Evolutionary conservation across 2,888 invertebrate genomes (phyloP).

Genomic region (Drosophila demipolita): DNA sequence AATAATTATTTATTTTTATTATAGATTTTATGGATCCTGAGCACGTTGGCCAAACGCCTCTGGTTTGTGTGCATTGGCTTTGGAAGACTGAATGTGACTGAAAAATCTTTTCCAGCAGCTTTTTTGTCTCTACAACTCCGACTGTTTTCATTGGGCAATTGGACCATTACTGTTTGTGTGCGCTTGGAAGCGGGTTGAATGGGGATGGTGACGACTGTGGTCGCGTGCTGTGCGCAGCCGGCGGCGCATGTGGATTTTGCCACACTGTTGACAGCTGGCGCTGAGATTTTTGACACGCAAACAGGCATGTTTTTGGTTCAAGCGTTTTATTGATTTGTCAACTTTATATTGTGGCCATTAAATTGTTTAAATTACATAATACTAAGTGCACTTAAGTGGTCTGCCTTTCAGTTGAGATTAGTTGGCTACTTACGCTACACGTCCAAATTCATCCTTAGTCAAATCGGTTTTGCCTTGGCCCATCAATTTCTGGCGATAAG

Average conservation of each 20-base stretch:
- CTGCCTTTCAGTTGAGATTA: background rate
- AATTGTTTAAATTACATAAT: slow-evolving; percentile 67
- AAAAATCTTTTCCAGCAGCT: slow-evolving; percentile 73
- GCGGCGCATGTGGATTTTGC: slow-evolving; percentile 46
- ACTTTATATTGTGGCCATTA: slow-evolving; percentile 27
- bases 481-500: slow-evolving; percentile 94
- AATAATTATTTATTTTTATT: slow-evolving; percentile 21
- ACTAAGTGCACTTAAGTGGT: slow-evolving; percentile 19
- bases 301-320: slow-evolving; percentile 35
- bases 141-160: slow-evolving; percentile 51
- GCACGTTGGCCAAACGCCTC: slow-evolving; percentile 46
- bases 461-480: slow-evolving; percentile 88
- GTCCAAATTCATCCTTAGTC: slow-evolving; percentile 93
- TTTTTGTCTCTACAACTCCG: slow-evolving; percentile 67
- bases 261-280: slow-evolving; percentile 58
- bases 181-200: background rate
- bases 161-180: slow-evolving; percentile 13
- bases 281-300: slow-evolving; percentile 56
- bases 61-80: slow-evolving; percentile 49
- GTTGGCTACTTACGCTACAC: slow-evolving; percentile 86
- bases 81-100: slow-evolving; percentile 84
- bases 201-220: slow-evolving; percentile 1
- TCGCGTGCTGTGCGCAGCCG: slow-evolving; percentile 58
- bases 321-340: slow-evolving; percentile 69
- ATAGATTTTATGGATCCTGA: slow-evolving; percentile 49